These are phyloP conservation scores for Adelosebastes latens DNA, from an alignment of 2,797 vertebrate species.

Conservation along the genomic window DNA sequence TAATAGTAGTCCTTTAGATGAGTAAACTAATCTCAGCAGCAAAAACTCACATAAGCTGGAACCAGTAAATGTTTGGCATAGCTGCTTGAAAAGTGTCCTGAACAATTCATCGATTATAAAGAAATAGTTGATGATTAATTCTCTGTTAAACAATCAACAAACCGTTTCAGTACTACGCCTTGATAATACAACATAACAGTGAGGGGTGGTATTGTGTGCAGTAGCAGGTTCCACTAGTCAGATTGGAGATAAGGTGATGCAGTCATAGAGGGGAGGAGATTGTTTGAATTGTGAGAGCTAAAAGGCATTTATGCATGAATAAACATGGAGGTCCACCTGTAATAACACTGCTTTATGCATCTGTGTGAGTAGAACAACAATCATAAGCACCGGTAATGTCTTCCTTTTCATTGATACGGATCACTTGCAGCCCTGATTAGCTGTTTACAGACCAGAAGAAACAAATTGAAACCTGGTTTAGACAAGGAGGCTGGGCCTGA, in stretches of 20 bases:
- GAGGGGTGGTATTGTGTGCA: neutral
- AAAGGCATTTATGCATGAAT: neutral
- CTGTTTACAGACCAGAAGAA: neutral
- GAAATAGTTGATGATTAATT: neutral
- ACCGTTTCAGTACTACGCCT: neutral
- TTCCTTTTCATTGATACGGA: neutral
- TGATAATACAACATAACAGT: neutral
- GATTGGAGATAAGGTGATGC: neutral
- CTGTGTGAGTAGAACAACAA: neutral
- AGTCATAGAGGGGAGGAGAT: neutral
- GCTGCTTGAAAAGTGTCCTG: no score
- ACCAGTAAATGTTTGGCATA: neutral
- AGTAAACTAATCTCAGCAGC: neutral
- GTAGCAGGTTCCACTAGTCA: neutral
- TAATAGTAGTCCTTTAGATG: neutral
- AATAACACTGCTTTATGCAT: neutral
- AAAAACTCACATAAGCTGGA: neutral
- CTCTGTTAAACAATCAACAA: neutral
- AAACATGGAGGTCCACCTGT: neutral
- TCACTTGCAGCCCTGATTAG: neutral
- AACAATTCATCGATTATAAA: neutral
- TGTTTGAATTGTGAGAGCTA: neutral
- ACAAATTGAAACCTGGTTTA: neutral
- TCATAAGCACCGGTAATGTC: neutral
- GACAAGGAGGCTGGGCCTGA: neutral